Conservation (phyloP, 2,888 invertebrate species). For the Thecocarcelia acutangulata region DNA sequence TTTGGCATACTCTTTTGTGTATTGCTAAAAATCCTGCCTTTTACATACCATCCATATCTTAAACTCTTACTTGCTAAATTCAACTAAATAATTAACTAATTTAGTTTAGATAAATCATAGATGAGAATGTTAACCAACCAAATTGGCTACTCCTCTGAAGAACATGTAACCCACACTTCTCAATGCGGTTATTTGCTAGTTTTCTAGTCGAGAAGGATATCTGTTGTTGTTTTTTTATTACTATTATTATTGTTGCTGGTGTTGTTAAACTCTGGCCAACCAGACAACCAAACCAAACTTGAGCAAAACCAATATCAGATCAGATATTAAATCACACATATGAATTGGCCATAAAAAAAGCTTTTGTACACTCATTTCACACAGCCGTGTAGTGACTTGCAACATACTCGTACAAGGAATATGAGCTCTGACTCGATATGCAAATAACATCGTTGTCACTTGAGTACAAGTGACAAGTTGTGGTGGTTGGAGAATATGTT, state of each 20-base stretch:
- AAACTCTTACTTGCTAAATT: too few relatives aligned
- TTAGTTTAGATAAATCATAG: neutral
- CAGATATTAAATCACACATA: slow-evolving; percentile 67
- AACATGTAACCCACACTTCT: slow-evolving; percentile 63
- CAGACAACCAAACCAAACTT: slow-evolving; percentile 46
- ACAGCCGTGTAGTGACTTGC: slow-evolving; percentile 46
- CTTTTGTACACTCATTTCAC: neutral
- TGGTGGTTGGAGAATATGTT: slow-evolving; percentile 58
- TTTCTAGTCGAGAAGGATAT: slow-evolving; percentile 36
- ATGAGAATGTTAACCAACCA: slow-evolving; percentile 1
- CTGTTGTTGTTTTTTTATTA: neutral
- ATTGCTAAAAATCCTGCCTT: too few relatives aligned
- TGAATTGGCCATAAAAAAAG: slow-evolving; percentile 24
- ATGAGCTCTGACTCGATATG: slow-evolving; percentile 66
- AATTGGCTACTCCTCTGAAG: slow-evolving; percentile 42
- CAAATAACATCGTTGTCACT: slow-evolving; percentile 69
- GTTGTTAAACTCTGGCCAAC: slow-evolving; percentile 50
- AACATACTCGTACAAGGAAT: slow-evolving; percentile 46
- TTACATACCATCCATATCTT: too few relatives aligned
- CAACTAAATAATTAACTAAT: slow-evolving; percentile 15
- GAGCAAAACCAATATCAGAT: slow-evolving; percentile 66
- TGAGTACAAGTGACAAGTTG: slow-evolving; percentile 64
- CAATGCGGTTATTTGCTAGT: slow-evolving; percentile 40
- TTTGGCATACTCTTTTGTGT: too few relatives aligned
- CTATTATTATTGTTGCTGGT: slow-evolving; percentile 31